Percentiles rank a stretch among this genome's conserved stretches.
These are phyloP conservation scores for Parazoanthus swiftii DNA, from an alignment of 92 coral and sea anemone species.

Conservation along the genomic window DNA sequence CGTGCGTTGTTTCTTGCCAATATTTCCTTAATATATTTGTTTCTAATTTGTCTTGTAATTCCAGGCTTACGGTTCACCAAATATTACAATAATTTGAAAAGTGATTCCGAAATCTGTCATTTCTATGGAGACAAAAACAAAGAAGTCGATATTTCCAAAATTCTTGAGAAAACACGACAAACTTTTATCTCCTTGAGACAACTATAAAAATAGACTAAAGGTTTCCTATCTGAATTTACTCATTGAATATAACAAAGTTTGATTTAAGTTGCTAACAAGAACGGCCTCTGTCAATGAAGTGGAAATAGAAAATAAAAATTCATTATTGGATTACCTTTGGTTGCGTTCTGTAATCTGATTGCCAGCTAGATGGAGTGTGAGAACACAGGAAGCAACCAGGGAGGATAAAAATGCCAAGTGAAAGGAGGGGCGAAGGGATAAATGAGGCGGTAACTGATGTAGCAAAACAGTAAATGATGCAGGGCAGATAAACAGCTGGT, in stretches of 20 bases:
- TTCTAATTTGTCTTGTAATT: background rate
- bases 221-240: background rate
- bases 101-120: slow-evolving; percentile 5
- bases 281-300: background rate
- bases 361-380: background rate
- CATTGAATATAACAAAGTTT: background rate
- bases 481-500: too few species aligned
- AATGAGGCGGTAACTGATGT: background rate
- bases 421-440: too few species aligned
- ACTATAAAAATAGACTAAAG: slow-evolving; percentile 29
- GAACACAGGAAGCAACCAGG: background rate
- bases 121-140: background rate
- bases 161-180: slow-evolving; percentile 1
- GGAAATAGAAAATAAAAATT: background rate
- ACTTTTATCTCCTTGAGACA: background rate
- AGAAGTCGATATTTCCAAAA: background rate
- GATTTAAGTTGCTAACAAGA: background rate
- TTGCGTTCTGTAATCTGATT: background rate
- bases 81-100: background rate
- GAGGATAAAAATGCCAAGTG: background rate
- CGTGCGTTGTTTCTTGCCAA: background rate
- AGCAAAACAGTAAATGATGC: background rate
- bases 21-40: background rate
- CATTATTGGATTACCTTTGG: background rate
- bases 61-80: background rate